Conservation (phyloP, 2,797 vertebrate species). For the Martes flavigula region DNA sequence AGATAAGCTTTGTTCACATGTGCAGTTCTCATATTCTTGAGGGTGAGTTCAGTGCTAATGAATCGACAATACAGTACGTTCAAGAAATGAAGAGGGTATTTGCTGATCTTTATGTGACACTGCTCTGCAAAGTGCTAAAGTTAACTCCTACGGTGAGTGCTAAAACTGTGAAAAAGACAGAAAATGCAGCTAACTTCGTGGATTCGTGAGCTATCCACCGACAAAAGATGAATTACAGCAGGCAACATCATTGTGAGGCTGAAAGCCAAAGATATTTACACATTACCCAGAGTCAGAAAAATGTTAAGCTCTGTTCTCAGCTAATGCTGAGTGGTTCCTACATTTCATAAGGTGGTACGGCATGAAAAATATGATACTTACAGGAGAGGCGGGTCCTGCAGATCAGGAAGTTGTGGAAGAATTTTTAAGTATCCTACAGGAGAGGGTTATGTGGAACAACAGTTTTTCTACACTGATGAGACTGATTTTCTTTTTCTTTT, state of each 20-base stretch:
- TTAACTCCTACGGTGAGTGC: too few relatives aligned
- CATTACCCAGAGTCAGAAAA: background rate
- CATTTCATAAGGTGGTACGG: background rate
- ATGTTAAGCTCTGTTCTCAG: background rate
- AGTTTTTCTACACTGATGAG: background rate
- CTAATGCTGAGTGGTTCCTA: background rate
- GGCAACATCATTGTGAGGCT: background rate
- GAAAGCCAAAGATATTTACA: background rate
- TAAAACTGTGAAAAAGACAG: background rate
- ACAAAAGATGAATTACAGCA: background rate
- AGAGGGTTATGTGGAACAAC: background rate
- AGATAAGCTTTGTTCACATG: accelerated
- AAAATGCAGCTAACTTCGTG: background rate
- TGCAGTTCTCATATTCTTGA: too few relatives aligned
- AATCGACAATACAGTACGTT: too few relatives aligned
- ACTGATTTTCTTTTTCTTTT: too few relatives aligned
- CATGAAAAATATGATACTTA: background rate
- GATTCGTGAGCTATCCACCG: background rate
- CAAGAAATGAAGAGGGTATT: background rate
- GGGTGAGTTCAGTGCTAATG: background rate
- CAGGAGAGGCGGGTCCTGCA: background rate
- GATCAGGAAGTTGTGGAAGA: background rate
- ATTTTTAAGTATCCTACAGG: background rate
- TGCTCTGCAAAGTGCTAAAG: background rate
- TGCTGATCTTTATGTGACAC: accelerated